Evolutionary conservation across 2,888 invertebrate species (phyloP), one percentile per base, ranked within the genome.

Genomic region (Eupithecia dodoneata): DNA sequence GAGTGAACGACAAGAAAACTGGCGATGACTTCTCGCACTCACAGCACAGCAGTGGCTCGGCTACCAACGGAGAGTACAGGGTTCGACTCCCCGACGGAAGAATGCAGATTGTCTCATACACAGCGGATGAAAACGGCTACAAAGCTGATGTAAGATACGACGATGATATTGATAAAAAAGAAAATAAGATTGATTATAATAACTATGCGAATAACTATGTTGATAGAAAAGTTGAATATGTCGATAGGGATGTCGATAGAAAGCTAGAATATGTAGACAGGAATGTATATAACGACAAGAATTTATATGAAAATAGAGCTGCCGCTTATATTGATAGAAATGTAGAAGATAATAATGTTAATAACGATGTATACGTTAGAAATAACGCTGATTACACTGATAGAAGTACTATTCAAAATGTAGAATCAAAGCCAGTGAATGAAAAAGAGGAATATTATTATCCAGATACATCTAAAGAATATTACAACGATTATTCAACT

Each of bases 21-120:
- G 97, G 97, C 0, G 96, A 97, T 77, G 96, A 97, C 85, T 97
- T 96, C 89, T 97, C 97, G 0, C 97, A 97, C 83, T 93, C 94
- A 2, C 96, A 97, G 86, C 94, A 95, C 10, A 96, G 96, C 86
- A 95, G 94, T 81, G 96, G 96, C 4, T 95, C 96, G 30, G 96
- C 96, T 0, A 97, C 97, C 9, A 96, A 96, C 78, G 97, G 97
- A 2, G 96, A 97, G 87, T 97, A 97, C 90, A 90, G 96, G 75
- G 97, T 97, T 81, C 96, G 96, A 89, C 92, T 97, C 71, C 97
- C 97, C 0, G 97, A 97, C 83, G 97, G 97, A 0, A 91, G 97
- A 74, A 92, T 96, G 85, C 97, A 97, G 86, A 96, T 96, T 13
- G 97, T 97, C 0, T 96, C 96, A 9, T 97, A 97, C 86, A 96